Base-by-base conservation (phyloP, 1,140 invertebrate species). In the Papilio helenus region DNA sequence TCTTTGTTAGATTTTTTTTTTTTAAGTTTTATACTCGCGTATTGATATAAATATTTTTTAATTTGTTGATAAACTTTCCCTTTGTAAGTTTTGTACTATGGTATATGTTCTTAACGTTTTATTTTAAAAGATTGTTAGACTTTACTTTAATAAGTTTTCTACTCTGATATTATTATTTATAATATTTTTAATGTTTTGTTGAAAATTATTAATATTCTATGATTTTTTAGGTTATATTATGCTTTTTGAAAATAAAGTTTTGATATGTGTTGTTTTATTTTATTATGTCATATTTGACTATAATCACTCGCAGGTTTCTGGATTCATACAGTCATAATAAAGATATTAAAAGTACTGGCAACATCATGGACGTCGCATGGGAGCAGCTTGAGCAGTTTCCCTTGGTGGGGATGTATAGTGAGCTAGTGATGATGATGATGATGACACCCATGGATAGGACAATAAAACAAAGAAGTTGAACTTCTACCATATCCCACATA, bases 1-100 rank as follows among this genome's bases (percentile, higher is more conserved):
- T 58, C 9, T 26, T 65, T 65, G 3, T 65, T 29, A 68, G 23
- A 68, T 8, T 68, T 29, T 68, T 18, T 12, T 29, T 29, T 26
- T 68, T 34, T 55, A 55, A 72, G 9, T 51, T 29, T 74, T 74
- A 74, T 79, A 61, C 16, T 34, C 26, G 44, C 2, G 18, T 76
- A 58, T 58, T 39, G 34, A 12, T 76, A n/a, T 76, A 26, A 55
- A n/a, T 55, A 29, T 20, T n/a, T 23, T 61, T 61, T 61, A 23
- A 23, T 26, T 20, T 26, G 12, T 23, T 61, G 4, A 26, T 61
- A 23, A 23, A 23, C 23, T 23, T 61, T 23, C 58, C 20, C 12
- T 61, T 23, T 61, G 23, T 61, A 26, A 61, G 20, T 14, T 23
- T 26, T 61, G 23, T 61, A 23, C 20, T 20, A 58, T 20, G 20